Evolutionary conservation across 2,888 invertebrate species (phyloP), one percentile per base, ranked within the genome.

Genomic region (Pheosia tremula): DNA sequence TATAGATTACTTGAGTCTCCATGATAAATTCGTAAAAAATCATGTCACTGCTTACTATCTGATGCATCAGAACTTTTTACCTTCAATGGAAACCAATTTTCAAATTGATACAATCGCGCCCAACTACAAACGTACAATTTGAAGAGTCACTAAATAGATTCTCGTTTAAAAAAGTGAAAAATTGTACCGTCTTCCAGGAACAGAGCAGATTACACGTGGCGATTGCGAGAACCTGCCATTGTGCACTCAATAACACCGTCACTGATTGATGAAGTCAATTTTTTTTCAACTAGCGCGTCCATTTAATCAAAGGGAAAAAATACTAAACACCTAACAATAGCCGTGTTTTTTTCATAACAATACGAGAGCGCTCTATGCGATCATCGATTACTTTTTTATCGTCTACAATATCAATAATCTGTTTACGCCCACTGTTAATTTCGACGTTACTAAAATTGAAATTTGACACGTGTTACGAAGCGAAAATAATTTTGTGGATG

Each of bases 321-420:
- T 75, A 66, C 83, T 81, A 86, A 88, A 85, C 86, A 84, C 80
- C 79, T 86, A 91, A 93, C 93, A 93, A 93, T 93, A 78, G 91
- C 72, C 36, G 54, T 45, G 77, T 75, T 88, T 91, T 90, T 75
- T 87, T 88, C 83, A 78, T 77, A 79, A 85, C 87, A 87, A 87
- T 85, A 77, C 81, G 77, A 82, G 83, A 77, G 76, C 80, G 84
- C 81, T 86, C 83, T 82, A 82, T 85, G 82, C 90, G 91, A 89
- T 93, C 93, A 93, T 93, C 92, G 93, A 93, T 93, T 93, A 92
- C 86, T 91, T 93, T 92, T 93, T 92, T 92, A 91, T 91, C 89
- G 78, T 80, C 77, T 82, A 89, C 90, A 92, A 93, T 92, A 93
- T 92, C 92, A 89, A 92, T 91, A 91, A 91, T 92, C 91, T 85